Evolutionary conservation across 2,113 vertebrate species (phyloP).

Genomic region (Emberiza fucata): DNA sequence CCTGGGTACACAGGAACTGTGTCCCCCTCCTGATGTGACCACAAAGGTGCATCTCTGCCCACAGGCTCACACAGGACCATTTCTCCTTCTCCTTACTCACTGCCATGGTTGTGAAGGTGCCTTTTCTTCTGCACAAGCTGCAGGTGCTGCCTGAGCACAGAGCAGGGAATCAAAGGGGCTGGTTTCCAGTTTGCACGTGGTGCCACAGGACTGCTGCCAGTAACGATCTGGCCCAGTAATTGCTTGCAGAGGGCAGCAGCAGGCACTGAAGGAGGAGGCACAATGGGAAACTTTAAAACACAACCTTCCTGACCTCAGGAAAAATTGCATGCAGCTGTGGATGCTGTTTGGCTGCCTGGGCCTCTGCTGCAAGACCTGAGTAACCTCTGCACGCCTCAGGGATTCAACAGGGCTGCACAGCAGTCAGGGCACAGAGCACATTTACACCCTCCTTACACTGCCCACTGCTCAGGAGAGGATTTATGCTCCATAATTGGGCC

Average conservation of each 20-base stretch:
- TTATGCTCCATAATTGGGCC: not conserved
- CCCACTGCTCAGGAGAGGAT: not conserved
- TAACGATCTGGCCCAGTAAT: not conserved
- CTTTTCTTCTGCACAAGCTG: not conserved
- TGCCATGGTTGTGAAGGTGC: not conserved
- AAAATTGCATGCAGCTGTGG: not conserved
- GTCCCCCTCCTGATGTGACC: not conserved
- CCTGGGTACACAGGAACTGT: accelerated
- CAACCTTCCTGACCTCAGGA: conserved; percentile 30
- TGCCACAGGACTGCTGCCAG: not conserved
- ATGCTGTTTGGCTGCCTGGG: not conserved
- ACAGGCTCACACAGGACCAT: not conserved
- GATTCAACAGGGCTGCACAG: not conserved
- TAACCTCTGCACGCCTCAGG: not conserved
- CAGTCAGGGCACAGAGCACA: not conserved
- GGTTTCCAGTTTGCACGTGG: not conserved
- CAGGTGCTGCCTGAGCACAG: not conserved
- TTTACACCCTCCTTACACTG: not conserved
- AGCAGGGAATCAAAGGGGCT: not conserved
- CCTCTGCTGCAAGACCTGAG: not conserved
- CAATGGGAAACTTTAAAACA: not conserved
- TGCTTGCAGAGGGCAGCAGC: conserved; percentile 25
- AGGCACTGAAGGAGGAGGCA: not conserved
- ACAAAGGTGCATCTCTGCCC: not conserved
- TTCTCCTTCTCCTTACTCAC: not conserved